These are phyloP conservation scores for Manis pentadactyla DNA, from an alignment of 2,797 vertebrate genomes.

Conservation along the genomic window DNA sequence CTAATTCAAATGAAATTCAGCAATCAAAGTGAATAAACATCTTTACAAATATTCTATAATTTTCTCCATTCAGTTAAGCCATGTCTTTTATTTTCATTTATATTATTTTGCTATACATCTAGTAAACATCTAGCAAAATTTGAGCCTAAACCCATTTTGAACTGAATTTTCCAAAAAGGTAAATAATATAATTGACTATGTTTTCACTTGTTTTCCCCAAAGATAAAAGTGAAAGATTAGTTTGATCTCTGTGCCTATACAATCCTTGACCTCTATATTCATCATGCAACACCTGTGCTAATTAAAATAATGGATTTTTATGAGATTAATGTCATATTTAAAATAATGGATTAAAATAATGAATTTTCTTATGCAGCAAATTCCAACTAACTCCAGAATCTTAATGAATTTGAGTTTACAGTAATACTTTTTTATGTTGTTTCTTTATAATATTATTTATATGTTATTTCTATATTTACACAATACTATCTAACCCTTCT, in stretches of 20 bases:
- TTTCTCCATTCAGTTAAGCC: not conserved
- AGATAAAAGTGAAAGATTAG: conserved; percentile 25
- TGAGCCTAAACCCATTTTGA: not conserved
- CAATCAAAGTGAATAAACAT: not conserved
- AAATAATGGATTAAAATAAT: conserved; percentile 38
- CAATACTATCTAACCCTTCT: not conserved
- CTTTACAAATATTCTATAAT: conserved; percentile 29
- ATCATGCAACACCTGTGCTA: not conserved
- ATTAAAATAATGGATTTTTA: conserved; percentile 34
- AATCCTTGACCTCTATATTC: not conserved
- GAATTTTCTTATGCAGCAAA: not conserved
- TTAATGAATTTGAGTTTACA: not conserved
- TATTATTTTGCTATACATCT: not conserved
- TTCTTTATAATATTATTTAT: not conserved
- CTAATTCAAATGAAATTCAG: not conserved
- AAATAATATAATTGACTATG: not conserved
- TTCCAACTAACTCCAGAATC: not conserved
- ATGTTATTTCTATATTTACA: not conserved
- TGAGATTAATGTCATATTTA: too few species aligned
- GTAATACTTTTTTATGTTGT: not conserved
- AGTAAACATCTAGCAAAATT: not conserved
- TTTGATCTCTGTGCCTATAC: not conserved
- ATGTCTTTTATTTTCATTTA: not conserved
- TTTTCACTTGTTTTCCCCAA: not conserved
- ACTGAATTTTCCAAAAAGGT: not conserved